Evolutionary conservation across 1,140 invertebrate genomes (phyloP).

Genomic region (Eciton burchellii): DNA sequence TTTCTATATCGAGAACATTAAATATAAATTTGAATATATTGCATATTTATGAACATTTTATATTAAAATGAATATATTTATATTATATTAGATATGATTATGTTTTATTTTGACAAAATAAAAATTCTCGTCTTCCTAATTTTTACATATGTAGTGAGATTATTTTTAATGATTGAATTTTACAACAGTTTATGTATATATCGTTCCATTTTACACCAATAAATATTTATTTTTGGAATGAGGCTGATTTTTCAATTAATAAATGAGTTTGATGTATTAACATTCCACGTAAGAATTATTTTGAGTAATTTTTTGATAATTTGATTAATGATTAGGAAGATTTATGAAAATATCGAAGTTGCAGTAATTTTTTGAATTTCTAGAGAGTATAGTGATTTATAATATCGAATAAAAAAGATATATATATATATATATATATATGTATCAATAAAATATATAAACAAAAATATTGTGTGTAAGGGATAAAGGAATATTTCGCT

Average conservation of each 20-base stretch:
- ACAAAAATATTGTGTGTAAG: conserved; percentile 18
- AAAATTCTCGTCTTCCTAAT: conserved; percentile 1
- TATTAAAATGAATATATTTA: neutral
- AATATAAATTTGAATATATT: conserved; percentile 22
- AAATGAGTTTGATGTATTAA: conserved; percentile 23
- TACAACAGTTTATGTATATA: conserved; percentile 2
- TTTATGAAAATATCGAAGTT: conserved; percentile 57
- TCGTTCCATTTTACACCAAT: conserved; percentile 10
- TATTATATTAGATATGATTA: conserved; percentile 12
- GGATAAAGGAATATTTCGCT: conserved; percentile 21
- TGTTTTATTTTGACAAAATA: conserved; percentile 14
- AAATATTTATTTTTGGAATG: conserved; percentile 32
- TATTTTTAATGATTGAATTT: conserved; percentile 12
- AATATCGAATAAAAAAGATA: conserved; percentile 13
- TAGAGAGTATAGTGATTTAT: conserved; percentile 61
- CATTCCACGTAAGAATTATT: conserved; percentile 19
- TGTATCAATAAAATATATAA: conserved; percentile 14
- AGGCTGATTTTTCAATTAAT: neutral
- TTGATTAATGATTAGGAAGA: conserved; percentile 23
- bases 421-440: conserved; percentile 11
- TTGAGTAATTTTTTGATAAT: conserved; percentile 7
- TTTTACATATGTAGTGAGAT: conserved; percentile 19
- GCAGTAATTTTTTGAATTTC: conserved; percentile 48
- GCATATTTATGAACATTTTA: too few relatives aligned
- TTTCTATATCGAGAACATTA: neutral